Percentiles rank a stretch among this genome's conserved stretches.
These are phyloP conservation scores for Alosa alosa DNA, from an alignment of 2,113 vertebrate genomes.

Conservation along the genomic window DNA sequence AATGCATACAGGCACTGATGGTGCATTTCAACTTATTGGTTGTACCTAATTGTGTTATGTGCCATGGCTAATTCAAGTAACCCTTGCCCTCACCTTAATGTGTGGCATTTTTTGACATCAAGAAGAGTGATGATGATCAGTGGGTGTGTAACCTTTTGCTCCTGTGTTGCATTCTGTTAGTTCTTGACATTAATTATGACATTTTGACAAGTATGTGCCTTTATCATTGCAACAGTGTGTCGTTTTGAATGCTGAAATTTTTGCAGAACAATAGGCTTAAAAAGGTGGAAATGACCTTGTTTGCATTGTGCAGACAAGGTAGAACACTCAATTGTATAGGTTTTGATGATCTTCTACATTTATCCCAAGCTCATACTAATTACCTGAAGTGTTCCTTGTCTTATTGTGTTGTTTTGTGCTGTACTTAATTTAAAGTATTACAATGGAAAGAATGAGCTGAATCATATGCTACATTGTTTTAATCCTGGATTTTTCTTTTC, in stretches of 20 bases:
- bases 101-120: neutral
- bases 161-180: neutral
- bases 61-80: neutral
- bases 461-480: neutral
- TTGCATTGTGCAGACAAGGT: neutral
- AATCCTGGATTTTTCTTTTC: conserved; percentile 45
- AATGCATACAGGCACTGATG: neutral
- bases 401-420: neutral
- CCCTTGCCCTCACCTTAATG: neutral
- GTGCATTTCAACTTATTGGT: neutral
- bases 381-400: neutral
- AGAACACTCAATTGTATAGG: neutral
- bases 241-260: neutral
- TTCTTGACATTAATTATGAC: neutral
- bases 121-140: neutral
- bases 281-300: neutral
- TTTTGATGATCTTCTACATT: neutral
- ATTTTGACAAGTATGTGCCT: neutral
- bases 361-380: neutral
- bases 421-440: neutral
- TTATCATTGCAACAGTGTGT: neutral
- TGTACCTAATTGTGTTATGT: neutral
- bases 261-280: neutral
- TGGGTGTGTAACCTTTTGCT: neutral
- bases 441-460: neutral